Evolutionary conservation across 1,140 invertebrate species (phyloP).

Genomic region (Metaphire vulgaris): DNA sequence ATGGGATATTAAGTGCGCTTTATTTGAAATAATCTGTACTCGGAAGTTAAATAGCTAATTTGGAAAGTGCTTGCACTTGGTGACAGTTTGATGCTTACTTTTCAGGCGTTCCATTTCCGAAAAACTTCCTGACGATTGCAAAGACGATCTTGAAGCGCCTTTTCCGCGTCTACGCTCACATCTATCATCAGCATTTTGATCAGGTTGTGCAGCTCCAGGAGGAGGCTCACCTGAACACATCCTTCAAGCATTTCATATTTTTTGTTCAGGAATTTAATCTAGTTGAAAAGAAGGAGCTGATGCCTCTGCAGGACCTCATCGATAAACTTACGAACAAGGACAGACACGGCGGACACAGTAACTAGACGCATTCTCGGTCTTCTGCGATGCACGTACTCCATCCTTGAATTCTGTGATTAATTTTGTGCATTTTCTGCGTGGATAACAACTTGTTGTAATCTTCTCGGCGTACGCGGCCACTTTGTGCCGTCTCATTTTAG

Average conservation of each 20-base stretch:
- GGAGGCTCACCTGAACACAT: conserved; percentile 98
- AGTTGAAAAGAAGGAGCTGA: conserved; percentile 91
- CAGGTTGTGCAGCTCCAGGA: conserved; percentile 96
- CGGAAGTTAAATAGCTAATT: no score
- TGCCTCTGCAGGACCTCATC: conserved; percentile 92
- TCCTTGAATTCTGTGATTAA: no score
- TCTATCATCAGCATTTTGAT: conserved; percentile 98
- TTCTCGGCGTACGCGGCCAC: no score
- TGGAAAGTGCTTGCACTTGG: no score
- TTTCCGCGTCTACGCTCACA: conserved; percentile 98
- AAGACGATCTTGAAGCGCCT: conserved; percentile 96
- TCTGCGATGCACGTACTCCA: no score
- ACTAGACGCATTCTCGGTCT: no score
- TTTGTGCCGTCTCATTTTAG: no score
- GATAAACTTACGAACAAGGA: conserved; percentile 72
- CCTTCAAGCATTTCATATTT: conserved; percentile 99
- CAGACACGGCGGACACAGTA: conserved; percentile 5
- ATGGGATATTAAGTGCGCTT: no score
- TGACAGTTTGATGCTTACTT: conserved; percentile 35
- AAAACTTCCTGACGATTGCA: conserved; percentile 92
- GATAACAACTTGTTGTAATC: no score
- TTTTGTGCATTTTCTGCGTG: no score
- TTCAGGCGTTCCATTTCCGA: conserved; percentile 91
- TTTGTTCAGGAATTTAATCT: conserved; percentile 98
- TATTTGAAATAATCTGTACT: no score